Base-by-base conservation (phyloP, 1,140 invertebrate genomes). In the Leptinotarsa lineolata region DNA sequence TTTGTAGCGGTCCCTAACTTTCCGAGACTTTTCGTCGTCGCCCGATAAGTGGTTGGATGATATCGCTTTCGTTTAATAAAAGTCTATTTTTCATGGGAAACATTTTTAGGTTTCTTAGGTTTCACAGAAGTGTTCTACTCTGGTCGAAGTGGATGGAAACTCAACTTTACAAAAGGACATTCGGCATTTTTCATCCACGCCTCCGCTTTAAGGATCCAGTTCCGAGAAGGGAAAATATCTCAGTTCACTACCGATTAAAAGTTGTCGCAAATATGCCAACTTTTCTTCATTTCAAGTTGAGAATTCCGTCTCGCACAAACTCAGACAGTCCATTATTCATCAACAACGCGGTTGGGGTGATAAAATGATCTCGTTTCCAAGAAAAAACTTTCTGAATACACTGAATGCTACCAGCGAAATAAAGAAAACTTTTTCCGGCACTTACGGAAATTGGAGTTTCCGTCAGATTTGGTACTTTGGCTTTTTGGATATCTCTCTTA, bases 281-380 rank as follows among this genome's bases (percentile, higher is more conserved):
- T 54, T 54, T 54, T 54, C 48, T 54, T 54, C 48, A 54, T 54
- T 54, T 54, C 4, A 54, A 54, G 48, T 54, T 54, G 48, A 54
- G n/a, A 54, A 54, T 54, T 15, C 48, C 48, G 48, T 54, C 48
- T 54, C 48, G 48, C 15, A 15, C 15, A 54, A 54, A 54, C 16
- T 54, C 48, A 54, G 48, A 54, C 48, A 54, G 48, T 54, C 16
- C 48, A 54, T 54, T 54, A 54, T 54, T 54, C 48, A 54, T 54
- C 48, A 54, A 54, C 48, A 54, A 54, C 4, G 48, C 48, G 48
- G 48, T 54, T 54, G 6, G 48, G n/a, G 48, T 54, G 48, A 54
- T 54, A 54, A 54, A 54, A 54, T 54, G 48, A 54, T 54, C 48
- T 15, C 48, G 16, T 54, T 54, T 18, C 48, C 48, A 18, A 54